These are phyloP conservation scores for Alca torda DNA, from an alignment of 2,797 vertebrate genomes.

Conservation along the genomic window DNA sequence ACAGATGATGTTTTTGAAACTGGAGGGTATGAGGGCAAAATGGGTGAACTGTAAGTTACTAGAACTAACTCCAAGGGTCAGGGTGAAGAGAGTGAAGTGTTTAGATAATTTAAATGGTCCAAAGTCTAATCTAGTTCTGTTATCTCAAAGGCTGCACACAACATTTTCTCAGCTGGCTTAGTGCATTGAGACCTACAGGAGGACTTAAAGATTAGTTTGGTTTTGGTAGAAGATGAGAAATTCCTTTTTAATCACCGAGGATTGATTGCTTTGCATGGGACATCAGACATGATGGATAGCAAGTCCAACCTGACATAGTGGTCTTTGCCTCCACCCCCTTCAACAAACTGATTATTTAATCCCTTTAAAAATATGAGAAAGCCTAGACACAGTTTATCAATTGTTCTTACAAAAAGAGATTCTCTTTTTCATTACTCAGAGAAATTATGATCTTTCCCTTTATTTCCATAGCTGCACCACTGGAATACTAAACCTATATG, in stretches of 20 bases:
- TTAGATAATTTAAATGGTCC: neutral
- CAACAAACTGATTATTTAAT: neutral
- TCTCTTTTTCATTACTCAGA: neutral
- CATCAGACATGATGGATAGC: neutral
- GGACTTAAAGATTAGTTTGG: neutral
- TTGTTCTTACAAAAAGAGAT: neutral
- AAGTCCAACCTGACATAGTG: neutral
- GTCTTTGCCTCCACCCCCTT: neutral
- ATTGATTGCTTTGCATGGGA: neutral
- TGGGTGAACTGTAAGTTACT: neutral
- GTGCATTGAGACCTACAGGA: neutral
- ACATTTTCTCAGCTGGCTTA: neutral
- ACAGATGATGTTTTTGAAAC: neutral
- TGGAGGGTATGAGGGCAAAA: neutral
- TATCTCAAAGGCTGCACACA: neutral
- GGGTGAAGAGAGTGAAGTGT: neutral
- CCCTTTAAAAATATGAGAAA: neutral
- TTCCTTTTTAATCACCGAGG: neutral
- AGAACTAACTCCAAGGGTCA: neutral
- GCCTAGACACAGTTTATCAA: neutral
- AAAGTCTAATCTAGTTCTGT: neutral
- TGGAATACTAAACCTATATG: neutral
- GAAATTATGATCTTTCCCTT: slow-evolving; percentile 23
- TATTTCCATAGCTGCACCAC: neutral
- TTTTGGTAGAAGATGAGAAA: neutral